A percentile compares a stretch with the other conserved stretches of the same genome.
Conservation (phyloP, 2,797 vertebrate species). For the Anguilla marmorata region DNA sequence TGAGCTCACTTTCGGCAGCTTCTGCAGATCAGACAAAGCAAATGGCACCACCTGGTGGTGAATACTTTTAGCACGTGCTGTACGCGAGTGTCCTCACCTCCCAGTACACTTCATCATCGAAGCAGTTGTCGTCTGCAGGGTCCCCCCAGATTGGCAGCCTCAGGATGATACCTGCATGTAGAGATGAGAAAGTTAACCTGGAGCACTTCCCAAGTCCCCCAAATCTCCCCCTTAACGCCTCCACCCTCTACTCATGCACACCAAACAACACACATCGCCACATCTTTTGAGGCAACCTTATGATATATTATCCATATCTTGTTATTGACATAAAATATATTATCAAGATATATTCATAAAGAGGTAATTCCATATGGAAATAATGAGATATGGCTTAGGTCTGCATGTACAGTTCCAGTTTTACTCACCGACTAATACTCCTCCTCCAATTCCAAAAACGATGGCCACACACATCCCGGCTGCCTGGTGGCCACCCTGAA, state of each 20-base stretch:
- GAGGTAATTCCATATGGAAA: not conserved
- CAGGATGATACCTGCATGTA: slow-evolving; percentile 79
- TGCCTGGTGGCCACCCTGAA: slow-evolving; percentile 86
- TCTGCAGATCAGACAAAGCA: not conserved
- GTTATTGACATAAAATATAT: too few relatives aligned
- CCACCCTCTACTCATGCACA: not conserved
- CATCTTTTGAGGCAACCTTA: not conserved
- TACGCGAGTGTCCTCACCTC: slow-evolving; percentile 74
- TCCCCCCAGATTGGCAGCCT: slow-evolving; percentile 91
- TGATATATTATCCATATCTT: too few relatives aligned
- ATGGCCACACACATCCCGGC: slow-evolving; percentile 85
- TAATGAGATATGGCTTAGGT: not conserved
- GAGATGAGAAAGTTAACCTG: slow-evolving; percentile 16
- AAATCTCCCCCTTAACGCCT: not conserved
- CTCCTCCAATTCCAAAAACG: slow-evolving; percentile 85
- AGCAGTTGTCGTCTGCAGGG: slow-evolving; percentile 86
- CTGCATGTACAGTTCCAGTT: not conserved
- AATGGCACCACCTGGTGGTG: not conserved
- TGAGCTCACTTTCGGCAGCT: not conserved
- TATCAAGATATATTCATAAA: not conserved
- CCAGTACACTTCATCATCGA: slow-evolving; percentile 89
- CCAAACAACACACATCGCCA: not conserved
- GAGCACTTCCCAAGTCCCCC: not conserved
- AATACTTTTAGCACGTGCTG: not conserved
- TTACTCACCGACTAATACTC: slow-evolving; percentile 84